Conservation (phyloP, 2,113 vertebrate species). For the Turnix velox region DNA sequence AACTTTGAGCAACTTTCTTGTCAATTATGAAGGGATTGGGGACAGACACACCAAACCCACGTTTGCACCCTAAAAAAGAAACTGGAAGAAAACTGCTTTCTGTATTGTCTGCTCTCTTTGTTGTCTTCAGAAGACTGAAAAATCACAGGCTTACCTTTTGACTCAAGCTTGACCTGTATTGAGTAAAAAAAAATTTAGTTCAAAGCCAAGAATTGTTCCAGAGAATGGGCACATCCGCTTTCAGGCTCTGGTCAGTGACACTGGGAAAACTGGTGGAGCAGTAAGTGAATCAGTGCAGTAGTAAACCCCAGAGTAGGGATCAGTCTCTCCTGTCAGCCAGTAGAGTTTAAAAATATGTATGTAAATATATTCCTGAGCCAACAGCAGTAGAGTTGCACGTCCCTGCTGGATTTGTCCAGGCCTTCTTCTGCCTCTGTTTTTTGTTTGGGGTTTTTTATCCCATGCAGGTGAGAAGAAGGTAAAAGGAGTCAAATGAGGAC, state of each 20-base stretch:
- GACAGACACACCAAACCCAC: neutral
- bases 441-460: neutral
- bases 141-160: neutral
- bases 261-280: neutral
- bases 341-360: neutral
- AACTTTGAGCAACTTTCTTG: neutral
- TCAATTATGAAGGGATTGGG: fast-evolving
- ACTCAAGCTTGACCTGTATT: neutral
- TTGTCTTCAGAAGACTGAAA: neutral
- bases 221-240: fast-evolving
- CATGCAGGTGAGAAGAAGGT: neutral
- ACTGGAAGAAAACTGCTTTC: neutral
- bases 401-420: neutral
- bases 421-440: neutral
- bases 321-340: neutral
- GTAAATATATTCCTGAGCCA: neutral
- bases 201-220: neutral
- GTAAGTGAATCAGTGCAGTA: neutral
- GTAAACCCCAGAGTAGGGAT: neutral
- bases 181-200: neutral
- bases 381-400: neutral
- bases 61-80: neutral
- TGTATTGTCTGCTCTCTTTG: too few relatives aligned
- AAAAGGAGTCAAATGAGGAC: neutral
- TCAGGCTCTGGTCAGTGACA: fast-evolving